phyloP scores from a whole-genome alignment of 2,797 vertebrate species.

The Neosalanx taihuensis region DNA sequence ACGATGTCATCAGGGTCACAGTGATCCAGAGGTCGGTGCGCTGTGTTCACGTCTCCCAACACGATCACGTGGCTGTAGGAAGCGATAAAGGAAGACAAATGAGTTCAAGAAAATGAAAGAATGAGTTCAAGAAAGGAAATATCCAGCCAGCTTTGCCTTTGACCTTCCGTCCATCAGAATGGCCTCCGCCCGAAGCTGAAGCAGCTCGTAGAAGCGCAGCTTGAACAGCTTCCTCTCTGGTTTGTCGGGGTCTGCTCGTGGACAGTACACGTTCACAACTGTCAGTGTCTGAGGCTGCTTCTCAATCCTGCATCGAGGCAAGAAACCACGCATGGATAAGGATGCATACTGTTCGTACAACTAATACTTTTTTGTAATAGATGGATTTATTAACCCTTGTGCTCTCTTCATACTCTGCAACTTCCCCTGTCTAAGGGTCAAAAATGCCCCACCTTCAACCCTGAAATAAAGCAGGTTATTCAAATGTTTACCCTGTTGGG shows the following conservation, averaged over 20 bases:
- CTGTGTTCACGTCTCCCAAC: constrained; percentile 89
- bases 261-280: constrained; percentile 89
- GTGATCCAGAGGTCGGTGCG: constrained; percentile 83
- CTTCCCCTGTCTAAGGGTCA: too few relatives aligned
- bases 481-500: too few relatives aligned
- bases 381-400: neutral
- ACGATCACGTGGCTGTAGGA: constrained; percentile 81
- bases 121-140: neutral
- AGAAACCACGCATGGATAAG: neutral
- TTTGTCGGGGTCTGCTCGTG: constrained; percentile 86
- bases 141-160: constrained; percentile 14
- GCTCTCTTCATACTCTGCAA: too few relatives aligned
- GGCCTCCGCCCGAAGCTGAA: constrained; percentile 81
- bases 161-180: constrained; percentile 79
- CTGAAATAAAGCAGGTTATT: too few relatives aligned
- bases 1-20: constrained; percentile 82
- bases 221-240: constrained; percentile 83
- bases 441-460: too few relatives aligned
- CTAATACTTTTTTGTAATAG: neutral
- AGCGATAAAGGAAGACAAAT: neutral
- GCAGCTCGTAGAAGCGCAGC: constrained; percentile 82
- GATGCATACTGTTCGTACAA: neutral
- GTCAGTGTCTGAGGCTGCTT: constrained; percentile 71
- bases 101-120: neutral
- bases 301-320: constrained; percentile 56